These are phyloP conservation scores for Julus scanicus DNA, from an alignment of 2,888 invertebrate species.

Conservation along the genomic window DNA sequence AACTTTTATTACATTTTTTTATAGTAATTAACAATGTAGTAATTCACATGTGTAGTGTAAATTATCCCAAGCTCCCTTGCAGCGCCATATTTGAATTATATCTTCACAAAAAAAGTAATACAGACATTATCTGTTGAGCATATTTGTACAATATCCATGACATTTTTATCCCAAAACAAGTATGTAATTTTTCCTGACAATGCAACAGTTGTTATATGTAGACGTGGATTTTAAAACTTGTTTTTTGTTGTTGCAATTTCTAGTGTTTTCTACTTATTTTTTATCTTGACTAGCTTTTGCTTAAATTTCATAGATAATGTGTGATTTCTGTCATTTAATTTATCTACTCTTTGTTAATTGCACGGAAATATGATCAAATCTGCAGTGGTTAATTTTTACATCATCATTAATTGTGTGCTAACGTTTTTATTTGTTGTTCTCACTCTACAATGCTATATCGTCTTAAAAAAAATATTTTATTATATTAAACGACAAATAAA, in stretches of 20 bases:
- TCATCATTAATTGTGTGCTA: background rate
- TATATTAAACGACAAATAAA: background rate
- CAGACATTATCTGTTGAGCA: background rate
- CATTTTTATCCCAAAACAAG: background rate
- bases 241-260: background rate
- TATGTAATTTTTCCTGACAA: background rate
- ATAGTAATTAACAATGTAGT: no score
- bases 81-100: no score
- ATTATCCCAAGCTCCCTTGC: no score
- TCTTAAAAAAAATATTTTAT: background rate
- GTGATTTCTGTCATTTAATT: background rate
- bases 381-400: background rate
- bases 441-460: background rate
- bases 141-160: background rate
- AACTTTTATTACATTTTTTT: no score
- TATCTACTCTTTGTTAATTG: background rate
- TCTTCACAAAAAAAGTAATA: no score
- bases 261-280: constrained; percentile 19
- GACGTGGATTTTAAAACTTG: background rate
- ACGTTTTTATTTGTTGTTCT: background rate
- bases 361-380: background rate
- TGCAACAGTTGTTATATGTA: background rate
- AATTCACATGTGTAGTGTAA: no score
- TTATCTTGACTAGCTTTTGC: background rate
- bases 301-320: background rate